Evolutionary conservation across 2,888 invertebrate genomes (phyloP).

Genomic region (Oscheius onirici): DNA sequence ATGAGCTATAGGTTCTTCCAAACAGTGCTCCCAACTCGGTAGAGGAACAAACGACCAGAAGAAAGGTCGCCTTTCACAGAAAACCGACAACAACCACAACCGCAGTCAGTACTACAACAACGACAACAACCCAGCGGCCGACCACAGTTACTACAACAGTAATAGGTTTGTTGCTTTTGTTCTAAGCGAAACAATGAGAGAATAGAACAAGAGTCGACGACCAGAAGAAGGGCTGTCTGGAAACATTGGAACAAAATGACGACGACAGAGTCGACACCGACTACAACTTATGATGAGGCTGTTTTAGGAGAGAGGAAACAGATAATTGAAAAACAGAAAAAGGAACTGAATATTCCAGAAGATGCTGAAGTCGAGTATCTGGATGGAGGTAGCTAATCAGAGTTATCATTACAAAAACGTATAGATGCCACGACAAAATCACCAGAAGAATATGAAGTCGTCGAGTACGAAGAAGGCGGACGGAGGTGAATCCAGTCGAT

Average conservation of each 20-base stretch:
- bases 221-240: conserved; percentile 13
- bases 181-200: background rate
- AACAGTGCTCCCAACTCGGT: background rate
- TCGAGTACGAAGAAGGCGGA: conserved; percentile 24
- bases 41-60: conserved; percentile 16
- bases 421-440: conserved; percentile 21
- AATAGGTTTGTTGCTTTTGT: background rate
- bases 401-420: background rate
- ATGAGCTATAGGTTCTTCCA: background rate
- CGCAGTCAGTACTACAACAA: background rate
- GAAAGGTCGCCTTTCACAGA: conserved; percentile 12
- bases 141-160: background rate
- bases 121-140: background rate
- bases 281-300: background rate
- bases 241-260: conserved; percentile 16
- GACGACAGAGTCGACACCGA: background rate
- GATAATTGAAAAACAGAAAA: conserved; percentile 30
- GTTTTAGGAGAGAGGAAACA: background rate
- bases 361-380: conserved; percentile 28
- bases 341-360: conserved; percentile 28
- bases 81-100: background rate
- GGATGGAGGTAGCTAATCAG: conserved; percentile 14
- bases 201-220: conserved; percentile 7
- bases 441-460: conserved; percentile 24
- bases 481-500: background rate